These are phyloP conservation scores for Amblyornis subalaris DNA, from an alignment of 2,113 vertebrate genomes.

Conservation along the genomic window DNA sequence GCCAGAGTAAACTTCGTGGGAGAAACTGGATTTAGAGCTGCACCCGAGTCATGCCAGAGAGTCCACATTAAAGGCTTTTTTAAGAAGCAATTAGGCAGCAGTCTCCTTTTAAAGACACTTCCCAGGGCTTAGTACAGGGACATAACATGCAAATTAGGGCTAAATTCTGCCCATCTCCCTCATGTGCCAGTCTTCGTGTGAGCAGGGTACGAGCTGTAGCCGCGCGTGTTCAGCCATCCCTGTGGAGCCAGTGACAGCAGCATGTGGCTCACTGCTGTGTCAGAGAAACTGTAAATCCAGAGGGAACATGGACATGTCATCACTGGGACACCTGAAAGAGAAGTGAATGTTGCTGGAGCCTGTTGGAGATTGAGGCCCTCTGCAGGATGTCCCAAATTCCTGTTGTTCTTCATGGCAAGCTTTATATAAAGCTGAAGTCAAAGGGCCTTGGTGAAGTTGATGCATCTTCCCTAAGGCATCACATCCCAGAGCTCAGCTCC, in stretches of 20 bases:
- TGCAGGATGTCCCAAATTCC: neutral
- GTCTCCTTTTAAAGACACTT: constrained; percentile 3
- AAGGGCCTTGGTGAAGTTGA: neutral
- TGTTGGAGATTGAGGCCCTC: neutral
- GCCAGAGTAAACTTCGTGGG: neutral
- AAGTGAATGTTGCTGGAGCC: neutral
- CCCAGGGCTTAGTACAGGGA: neutral
- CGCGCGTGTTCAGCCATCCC: neutral
- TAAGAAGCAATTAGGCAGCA: neutral
- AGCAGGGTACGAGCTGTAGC: neutral
- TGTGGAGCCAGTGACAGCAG: neutral
- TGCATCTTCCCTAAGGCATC: neutral
- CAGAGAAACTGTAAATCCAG: neutral
- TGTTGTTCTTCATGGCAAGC: neutral
- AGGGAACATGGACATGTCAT: rapidly evolving
- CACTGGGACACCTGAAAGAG: neutral
- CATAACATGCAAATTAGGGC: neutral
- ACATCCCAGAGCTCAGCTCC: neutral
- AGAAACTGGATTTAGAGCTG: constrained; percentile 16
- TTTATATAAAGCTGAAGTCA: neutral
- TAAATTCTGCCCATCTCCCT: neutral
- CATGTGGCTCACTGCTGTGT: rapidly evolving
- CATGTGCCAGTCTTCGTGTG: rapidly evolving
- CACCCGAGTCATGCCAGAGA: neutral
- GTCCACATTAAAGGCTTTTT: neutral